Base-by-base conservation (phyloP, 2,888 invertebrate species). In the Xestia xanthographa region DNA sequence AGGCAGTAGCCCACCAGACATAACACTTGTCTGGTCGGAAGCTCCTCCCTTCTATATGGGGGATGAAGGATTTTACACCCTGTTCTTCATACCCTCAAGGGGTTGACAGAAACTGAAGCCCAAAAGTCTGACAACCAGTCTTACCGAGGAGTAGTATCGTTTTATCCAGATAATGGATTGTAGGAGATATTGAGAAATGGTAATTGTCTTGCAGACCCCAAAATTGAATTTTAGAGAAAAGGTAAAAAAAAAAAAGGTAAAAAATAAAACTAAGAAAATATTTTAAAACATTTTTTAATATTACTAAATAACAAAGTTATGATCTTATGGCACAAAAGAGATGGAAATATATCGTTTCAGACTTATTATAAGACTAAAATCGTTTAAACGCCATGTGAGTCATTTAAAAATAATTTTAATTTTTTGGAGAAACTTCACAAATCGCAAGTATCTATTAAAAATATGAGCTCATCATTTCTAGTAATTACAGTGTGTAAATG, bases 221-320 rank as follows among this genome's bases (percentile, higher is more conserved):
- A n/a, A n/a, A n/a, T n/a, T n/a, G n/a, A n/a, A n/a, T n/a, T n/a
- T n/a, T n/a, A n/a, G n/a, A n/a, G n/a, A n/a, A n/a, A n/a, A n/a
- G n/a, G n/a, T n/a, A n/a, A n/a, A n/a, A n/a, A n/a, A n/a, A n/a
- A n/a, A n/a, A n/a, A n/a, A n/a, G 53, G 26, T 6, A 0, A 48
- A 38, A 71, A 41, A 66, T 82, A 85, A 86, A 91, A 87, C 67
- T 90, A 90, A 85, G 43, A 48, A 26, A 53, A 60, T 83, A 89
- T 88, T 89, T 86, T 90, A 92, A 93, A 90, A 92, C 91, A 86
- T 84, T 92, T 88, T 87, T 86, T 85, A 92, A 91, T 92, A 90
- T 90, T 91, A 90, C 88, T 92, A 91, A 89, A 92, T 88, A 88
- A 93, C 92, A 92, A 91, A 90, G 80, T 89, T 86, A 90, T 88